Conservation (phyloP, 1,140 invertebrate genomes). For the Calycopis cecrops region DNA sequence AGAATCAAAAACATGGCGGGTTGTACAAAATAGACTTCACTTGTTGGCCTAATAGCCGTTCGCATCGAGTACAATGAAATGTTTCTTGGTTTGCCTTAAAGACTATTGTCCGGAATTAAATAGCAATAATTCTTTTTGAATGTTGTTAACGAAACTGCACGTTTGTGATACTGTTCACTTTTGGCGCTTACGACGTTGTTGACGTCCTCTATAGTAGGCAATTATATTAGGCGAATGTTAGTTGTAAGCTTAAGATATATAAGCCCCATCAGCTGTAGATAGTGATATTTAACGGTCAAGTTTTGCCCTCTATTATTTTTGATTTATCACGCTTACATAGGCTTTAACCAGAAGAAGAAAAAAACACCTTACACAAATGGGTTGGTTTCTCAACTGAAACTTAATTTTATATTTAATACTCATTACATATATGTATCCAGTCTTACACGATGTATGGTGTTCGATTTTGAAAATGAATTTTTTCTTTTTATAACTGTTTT, state of each 20-base stretch:
- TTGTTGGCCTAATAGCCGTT: not conserved
- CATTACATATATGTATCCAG: too few relatives aligned
- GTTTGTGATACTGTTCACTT: constrained; percentile 60
- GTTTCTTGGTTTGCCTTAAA: constrained; percentile 51
- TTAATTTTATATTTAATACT: too few relatives aligned
- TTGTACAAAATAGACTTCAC: constrained; percentile 1
- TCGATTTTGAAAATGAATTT: too few relatives aligned
- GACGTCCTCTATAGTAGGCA: constrained; percentile 64
- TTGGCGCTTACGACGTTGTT: constrained; percentile 59
- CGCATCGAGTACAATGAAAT: constrained; percentile 10
- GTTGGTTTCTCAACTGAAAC: too few relatives aligned
- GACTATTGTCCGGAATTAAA: constrained; percentile 49
- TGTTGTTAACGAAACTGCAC: constrained; percentile 58
- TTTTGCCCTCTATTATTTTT: constrained; percentile 18
- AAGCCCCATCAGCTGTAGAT: constrained; percentile 50
- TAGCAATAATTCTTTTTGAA: constrained; percentile 65
- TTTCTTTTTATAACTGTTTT: too few relatives aligned
- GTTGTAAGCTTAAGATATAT: constrained; percentile 48
- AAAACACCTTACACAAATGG: too few relatives aligned
- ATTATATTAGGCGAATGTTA: constrained; percentile 69
- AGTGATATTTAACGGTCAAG: constrained; percentile 11
- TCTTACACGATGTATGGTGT: too few relatives aligned
- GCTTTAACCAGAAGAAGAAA: too few relatives aligned
- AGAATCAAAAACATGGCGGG: not conserved
- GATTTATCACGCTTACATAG: not conserved